Evolutionary conservation across 2,888 invertebrate species (phyloP).

Genomic region (Augochlorella aurata): DNA sequence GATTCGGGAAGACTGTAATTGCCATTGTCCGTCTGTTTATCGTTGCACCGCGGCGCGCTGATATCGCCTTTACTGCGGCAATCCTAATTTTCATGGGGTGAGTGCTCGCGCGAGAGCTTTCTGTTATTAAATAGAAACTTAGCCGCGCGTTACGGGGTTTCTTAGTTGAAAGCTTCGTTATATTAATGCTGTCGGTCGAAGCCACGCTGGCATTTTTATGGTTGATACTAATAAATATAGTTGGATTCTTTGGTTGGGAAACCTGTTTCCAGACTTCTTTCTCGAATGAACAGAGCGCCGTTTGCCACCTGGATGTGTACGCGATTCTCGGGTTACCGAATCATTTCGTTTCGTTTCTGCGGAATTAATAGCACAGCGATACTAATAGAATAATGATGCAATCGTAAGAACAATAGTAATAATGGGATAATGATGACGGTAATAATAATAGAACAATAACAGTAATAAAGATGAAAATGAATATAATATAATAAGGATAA

Average conservation of each 20-base stretch:
- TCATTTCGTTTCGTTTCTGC: too few species aligned
- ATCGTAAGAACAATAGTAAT: too few species aligned
- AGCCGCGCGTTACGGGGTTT: neutral
- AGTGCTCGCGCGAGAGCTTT: neutral
- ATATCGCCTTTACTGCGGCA: too few species aligned
- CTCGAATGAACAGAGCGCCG: neutral
- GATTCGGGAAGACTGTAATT: neutral
- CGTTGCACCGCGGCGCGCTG: too few species aligned
- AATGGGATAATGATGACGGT: too few species aligned
- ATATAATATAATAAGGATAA: too few species aligned
- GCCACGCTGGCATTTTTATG: neutral
- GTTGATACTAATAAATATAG: neutral
- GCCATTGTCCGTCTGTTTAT: neutral
- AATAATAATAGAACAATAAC: too few species aligned
- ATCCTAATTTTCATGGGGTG: neutral
- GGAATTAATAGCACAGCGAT: too few species aligned
- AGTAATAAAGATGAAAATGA: too few species aligned
- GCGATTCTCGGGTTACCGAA: neutral
- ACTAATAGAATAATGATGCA: too few species aligned
- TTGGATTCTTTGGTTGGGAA: neutral
- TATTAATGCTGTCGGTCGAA: neutral
- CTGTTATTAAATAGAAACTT: conserved; percentile 2
- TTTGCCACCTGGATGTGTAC: neutral
- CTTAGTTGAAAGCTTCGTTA: neutral
- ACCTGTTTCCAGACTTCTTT: neutral